Conservation (phyloP, 2,797 vertebrate genomes). For the Yasuhikotakia modesta region DNA sequence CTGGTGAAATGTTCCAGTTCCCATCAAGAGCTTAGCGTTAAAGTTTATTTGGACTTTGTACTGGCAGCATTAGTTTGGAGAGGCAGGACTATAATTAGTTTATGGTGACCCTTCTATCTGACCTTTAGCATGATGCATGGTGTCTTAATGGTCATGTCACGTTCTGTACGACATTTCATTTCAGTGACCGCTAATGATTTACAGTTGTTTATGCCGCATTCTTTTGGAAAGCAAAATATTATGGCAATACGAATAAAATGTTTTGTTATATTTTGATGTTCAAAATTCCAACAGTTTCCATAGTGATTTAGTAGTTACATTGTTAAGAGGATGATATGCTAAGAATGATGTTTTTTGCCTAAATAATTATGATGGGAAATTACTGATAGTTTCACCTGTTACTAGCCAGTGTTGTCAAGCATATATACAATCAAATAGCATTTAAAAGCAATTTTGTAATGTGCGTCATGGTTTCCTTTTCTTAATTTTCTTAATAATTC, state of each 20-base stretch:
- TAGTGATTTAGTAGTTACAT: constrained; percentile 13
- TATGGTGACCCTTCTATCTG: background rate
- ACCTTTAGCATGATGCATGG: background rate
- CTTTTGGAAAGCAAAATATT: background rate
- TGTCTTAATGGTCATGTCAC: constrained; percentile 14
- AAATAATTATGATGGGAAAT: constrained; percentile 18
- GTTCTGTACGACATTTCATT: background rate
- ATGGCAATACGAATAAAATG: background rate
- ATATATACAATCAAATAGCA: background rate
- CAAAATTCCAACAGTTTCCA: background rate
- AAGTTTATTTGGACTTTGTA: background rate
- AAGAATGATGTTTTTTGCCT: background rate
- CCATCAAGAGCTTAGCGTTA: background rate
- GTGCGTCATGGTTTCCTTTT: background rate
- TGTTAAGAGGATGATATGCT: background rate
- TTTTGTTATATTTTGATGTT: background rate
- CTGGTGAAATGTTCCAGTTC: constrained; percentile 1
- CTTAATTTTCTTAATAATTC: constrained; percentile 27
- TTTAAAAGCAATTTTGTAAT: background rate
- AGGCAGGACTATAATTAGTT: constrained; percentile 4
- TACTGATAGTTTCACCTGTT: constrained; percentile 26
- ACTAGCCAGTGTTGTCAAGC: constrained; percentile 6
- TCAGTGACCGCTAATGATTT: constrained; percentile 7
- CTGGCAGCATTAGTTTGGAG: background rate
- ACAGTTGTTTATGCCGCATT: background rate